phyloP scores from a whole-genome alignment of 2,113 vertebrate genomes.

The Hirundichthys speculiger region DNA sequence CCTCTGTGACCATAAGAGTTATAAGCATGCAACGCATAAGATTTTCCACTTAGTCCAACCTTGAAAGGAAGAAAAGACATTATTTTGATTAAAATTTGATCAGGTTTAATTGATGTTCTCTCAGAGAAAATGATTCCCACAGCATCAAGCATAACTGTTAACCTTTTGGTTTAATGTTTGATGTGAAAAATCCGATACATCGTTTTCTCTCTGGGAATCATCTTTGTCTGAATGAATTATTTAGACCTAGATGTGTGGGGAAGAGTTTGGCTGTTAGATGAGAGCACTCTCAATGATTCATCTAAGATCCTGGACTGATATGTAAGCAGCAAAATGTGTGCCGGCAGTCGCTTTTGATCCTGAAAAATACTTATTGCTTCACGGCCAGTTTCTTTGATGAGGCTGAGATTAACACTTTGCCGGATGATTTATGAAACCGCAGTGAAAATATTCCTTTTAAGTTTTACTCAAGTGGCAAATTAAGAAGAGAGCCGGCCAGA shows the following conservation, averaged over 20 bases:
- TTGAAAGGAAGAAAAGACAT: too few species aligned
- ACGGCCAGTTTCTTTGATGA: constrained; percentile 18
- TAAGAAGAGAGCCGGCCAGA: constrained; percentile 2
- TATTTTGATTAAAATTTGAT: not conserved
- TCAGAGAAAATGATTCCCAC: not conserved
- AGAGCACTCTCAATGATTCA: not conserved
- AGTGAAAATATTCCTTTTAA: constrained; percentile 7
- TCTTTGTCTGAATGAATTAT: not conserved
- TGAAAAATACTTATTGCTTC: constrained; percentile 1
- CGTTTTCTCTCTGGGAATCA: not conserved
- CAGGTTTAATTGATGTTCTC: not conserved
- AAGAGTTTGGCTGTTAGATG: not conserved
- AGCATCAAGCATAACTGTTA: too few species aligned
- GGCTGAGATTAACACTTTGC: constrained; percentile 25
- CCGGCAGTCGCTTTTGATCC: constrained; percentile 26
- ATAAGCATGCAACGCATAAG: too few species aligned
- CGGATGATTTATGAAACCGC: constrained; percentile 26
- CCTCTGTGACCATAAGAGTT: too few species aligned
- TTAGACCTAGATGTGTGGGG: not conserved
- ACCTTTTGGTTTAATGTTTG: too few species aligned
- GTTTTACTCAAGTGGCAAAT: constrained; percentile 14
- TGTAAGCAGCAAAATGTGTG: not conserved
- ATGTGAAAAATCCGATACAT: too few species aligned
- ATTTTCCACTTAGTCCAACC: too few species aligned
- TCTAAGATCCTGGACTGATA: constrained; percentile 7